Percentiles rank a stretch among this genome's conserved stretches.
These are phyloP conservation scores for Camelus dromedarius DNA, from an alignment of 2,113 vertebrate species.

Conservation along the genomic window DNA sequence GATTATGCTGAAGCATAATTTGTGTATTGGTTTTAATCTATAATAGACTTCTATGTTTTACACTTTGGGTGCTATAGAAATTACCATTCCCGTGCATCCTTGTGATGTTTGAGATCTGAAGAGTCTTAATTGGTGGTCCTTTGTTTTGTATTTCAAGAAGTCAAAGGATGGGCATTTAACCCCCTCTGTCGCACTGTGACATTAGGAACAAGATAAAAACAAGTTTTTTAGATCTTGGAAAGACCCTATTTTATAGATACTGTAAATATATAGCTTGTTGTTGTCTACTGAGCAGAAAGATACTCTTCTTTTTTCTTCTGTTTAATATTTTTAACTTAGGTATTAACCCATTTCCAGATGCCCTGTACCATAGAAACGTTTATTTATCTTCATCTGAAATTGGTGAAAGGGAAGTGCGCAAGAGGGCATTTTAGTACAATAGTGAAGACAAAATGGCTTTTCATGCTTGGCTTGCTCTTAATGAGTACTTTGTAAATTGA, in stretches of 20 bases:
- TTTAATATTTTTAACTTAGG: not conserved
- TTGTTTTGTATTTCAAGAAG: slow-evolving; percentile 49
- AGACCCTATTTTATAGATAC: not conserved
- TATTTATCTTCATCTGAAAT: slow-evolving; percentile 46
- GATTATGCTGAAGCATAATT: slow-evolving; percentile 34
- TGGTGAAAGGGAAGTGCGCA: not conserved
- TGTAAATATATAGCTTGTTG: not conserved
- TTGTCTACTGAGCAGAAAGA: not conserved
- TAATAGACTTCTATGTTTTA: slow-evolving; percentile 47
- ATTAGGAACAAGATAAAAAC: slow-evolving; percentile 47
- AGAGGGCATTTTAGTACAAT: not conserved
- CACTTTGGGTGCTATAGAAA: slow-evolving; percentile 21
- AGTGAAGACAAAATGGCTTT: not conserved
- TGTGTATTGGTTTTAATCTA: slow-evolving; percentile 43
- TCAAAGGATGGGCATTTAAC: not conserved
- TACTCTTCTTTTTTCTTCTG: slow-evolving; percentile 12
- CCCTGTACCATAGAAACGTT: not conserved
- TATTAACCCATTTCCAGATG: not conserved
- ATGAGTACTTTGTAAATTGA: not conserved
- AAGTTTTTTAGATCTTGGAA: slow-evolving; percentile 6
- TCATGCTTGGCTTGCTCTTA: not conserved
- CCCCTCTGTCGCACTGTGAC: not conserved
- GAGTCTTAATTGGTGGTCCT: not conserved
- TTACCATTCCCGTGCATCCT: not conserved
- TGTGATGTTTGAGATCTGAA: not conserved